Evolutionary conservation across 1,140 invertebrate genomes (phyloP).

Genomic region (Macrobrachium rosenbergii): DNA sequence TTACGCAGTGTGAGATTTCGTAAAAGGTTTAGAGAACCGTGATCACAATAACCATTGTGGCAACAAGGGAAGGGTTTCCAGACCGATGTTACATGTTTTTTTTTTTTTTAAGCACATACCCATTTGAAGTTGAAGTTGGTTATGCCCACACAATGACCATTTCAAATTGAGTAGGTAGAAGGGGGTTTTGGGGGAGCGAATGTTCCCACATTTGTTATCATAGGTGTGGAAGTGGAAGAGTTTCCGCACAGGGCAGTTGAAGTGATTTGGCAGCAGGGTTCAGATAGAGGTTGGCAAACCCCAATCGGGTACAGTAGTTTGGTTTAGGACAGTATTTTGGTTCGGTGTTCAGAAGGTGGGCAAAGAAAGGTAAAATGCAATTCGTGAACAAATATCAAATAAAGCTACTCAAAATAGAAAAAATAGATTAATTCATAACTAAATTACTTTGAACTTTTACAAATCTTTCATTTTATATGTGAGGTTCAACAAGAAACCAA

Average conservation of each 20-base stretch:
- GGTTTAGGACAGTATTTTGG: slow-evolving; percentile 50
- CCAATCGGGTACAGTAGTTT: slow-evolving; percentile 30
- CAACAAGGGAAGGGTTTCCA: no score
- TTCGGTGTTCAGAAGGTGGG: slow-evolving; percentile 61
- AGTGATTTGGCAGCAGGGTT: slow-evolving; percentile 46
- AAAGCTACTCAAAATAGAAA: slow-evolving; percentile 61
- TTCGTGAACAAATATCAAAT: slow-evolving; percentile 57
- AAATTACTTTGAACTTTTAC: slow-evolving; percentile 63
- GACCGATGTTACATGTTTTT: slow-evolving; percentile 8
- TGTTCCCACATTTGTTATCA: slow-evolving; percentile 32
- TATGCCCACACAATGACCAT: slow-evolving; percentile 19
- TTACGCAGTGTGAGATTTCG: background rate
- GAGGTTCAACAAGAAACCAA: slow-evolving; percentile 59
- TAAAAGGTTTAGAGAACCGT: background rate
- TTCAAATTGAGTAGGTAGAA: slow-evolving; percentile 1
- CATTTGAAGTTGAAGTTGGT: slow-evolving; percentile 4
- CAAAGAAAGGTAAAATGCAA: slow-evolving; percentile 61
- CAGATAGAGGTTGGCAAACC: slow-evolving; percentile 34
- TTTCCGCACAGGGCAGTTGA: slow-evolving; percentile 27
- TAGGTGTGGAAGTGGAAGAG: slow-evolving; percentile 27
- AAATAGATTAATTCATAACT: slow-evolving; percentile 62
- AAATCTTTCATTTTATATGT: slow-evolving; percentile 55
- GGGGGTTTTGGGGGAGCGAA: background rate
- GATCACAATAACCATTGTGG: no score
- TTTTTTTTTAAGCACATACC: slow-evolving; percentile 17